Evolutionary conservation across 1,140 invertebrate genomes (phyloP), one percentile per base, ranked within the genome.

Genomic region (Aphaenogaster floridana): DNA sequence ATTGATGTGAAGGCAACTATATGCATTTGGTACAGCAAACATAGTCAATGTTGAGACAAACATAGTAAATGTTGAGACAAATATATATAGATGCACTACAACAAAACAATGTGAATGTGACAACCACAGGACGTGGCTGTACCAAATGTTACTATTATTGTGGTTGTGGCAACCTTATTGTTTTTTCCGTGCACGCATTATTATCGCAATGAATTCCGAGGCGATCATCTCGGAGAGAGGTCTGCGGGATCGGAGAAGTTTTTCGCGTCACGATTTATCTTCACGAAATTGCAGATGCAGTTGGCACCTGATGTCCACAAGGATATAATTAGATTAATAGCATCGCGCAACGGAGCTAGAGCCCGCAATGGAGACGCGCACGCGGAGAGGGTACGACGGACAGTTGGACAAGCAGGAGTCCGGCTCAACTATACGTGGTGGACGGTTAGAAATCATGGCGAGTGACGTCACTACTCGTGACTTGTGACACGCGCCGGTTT

Each of bases 401-500:
- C 34, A 74, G 13, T 61, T 45, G 79, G 61, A 78, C 57, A 61
- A 64, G 76, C 86, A 63, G 76, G 63, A 84, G 86, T 57, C 50
- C 48, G 45, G 59, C 52, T 72, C 61, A 79, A 57, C 52, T 72
- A 68, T 86, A 87, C 86, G 72, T 83, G 72, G 87, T 80, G 78
- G 87, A 86, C 84, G 86, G 91, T 91, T 89, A 92, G 92, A 92
- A 94, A 94, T 94, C 92, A 92, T 90, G 77, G 84, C 87, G 87
- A 90, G 92, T 93, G 93, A 94, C 93, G 91, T 93, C 93, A 92
- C 86, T 77, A 28, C 86, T 91, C 92, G 92, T 92, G 93, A 93
- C 91, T 95, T 87, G 93, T 92, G 92, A 94, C 92, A 93, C 93
- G 92, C 91, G 93, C 90, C 90, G 87, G 91, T 94, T 95, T 95